Evolutionary conservation across 2,113 vertebrate genomes (phyloP).

Genomic region (Caloenas nicobarica): DNA sequence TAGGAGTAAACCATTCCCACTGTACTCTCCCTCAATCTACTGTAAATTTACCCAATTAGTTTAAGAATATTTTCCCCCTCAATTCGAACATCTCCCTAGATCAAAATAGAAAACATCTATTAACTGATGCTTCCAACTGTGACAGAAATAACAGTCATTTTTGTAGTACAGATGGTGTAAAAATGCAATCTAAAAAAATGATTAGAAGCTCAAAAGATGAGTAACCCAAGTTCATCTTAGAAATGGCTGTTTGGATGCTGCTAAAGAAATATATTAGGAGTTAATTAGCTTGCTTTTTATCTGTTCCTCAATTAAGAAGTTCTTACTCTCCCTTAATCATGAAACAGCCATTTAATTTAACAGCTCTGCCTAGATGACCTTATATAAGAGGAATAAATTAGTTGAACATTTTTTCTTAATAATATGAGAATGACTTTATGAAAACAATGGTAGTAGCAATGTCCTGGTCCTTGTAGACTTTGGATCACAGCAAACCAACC

Average conservation of each 20-base stretch:
- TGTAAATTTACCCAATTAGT: slow-evolving; percentile 50
- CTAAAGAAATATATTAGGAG: slow-evolving; percentile 70
- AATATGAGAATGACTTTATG: slow-evolving; percentile 25
- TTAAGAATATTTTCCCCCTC: slow-evolving; percentile 19
- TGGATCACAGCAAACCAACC: not conserved
- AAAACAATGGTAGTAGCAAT: slow-evolving; percentile 36
- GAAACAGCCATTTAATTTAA: slow-evolving; percentile 75
- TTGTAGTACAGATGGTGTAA: slow-evolving; percentile 82
- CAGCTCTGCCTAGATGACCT: slow-evolving; percentile 72
- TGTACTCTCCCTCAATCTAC: not conserved
- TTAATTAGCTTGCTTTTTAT: slow-evolving; percentile 82
- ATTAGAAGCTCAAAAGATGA: slow-evolving; percentile 78
- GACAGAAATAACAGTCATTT: slow-evolving; percentile 83
- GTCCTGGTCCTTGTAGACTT: slow-evolving; percentile 36
- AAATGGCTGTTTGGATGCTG: slow-evolving; percentile 72
- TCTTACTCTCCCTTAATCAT: slow-evolving; percentile 71
- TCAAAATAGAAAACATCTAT: slow-evolving; percentile 77
- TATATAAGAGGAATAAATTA: slow-evolving; percentile 73
- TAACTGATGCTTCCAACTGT: slow-evolving; percentile 83
- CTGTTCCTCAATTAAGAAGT: slow-evolving; percentile 75
- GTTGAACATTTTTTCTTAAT: slow-evolving; percentile 60
- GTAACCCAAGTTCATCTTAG: slow-evolving; percentile 75
- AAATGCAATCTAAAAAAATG: slow-evolving; percentile 81
- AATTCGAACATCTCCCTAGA: slow-evolving; percentile 66
- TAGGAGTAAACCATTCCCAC: not conserved